Evolutionary conservation across 2,113 vertebrate species (phyloP).

Genomic region (Sinocyclocheilus anophthalmus): DNA sequence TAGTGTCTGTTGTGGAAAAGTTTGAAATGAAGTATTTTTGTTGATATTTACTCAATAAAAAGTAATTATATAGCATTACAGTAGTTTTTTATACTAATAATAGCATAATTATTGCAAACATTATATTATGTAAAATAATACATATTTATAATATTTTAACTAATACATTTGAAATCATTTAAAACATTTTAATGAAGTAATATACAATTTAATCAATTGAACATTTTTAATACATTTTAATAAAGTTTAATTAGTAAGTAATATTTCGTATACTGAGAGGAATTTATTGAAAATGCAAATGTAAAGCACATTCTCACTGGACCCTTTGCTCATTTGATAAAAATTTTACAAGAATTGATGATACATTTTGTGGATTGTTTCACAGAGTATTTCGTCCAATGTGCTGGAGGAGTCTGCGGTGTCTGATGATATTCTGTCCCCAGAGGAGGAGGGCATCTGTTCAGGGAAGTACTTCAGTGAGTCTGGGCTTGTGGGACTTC

Average conservation of each 20-base stretch:
- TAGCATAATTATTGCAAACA: neutral
- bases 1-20: neutral
- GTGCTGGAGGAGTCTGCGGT: slow-evolving; percentile 90
- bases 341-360: neutral
- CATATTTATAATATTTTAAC: no score
- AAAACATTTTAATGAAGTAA: no score
- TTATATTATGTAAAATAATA: neutral
- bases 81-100: neutral
- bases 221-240: no score
- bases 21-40: no score
- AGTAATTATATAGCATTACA: neutral
- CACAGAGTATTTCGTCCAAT: slow-evolving; percentile 87
- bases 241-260: no score
- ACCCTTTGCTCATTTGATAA: neutral
- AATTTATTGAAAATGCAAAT: neutral
- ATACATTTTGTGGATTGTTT: neutral
- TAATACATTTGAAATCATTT: no score
- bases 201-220: no score
- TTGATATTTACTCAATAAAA: neutral
- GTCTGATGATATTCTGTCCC: slow-evolving; percentile 89
- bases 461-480: slow-evolving; percentile 90
- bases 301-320: neutral
- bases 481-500: slow-evolving; percentile 85
- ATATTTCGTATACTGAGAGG: neutral
- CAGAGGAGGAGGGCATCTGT: slow-evolving; percentile 92